Conservation (phyloP, 2,113 vertebrate genomes). For the Dicaeum eximium region DNA sequence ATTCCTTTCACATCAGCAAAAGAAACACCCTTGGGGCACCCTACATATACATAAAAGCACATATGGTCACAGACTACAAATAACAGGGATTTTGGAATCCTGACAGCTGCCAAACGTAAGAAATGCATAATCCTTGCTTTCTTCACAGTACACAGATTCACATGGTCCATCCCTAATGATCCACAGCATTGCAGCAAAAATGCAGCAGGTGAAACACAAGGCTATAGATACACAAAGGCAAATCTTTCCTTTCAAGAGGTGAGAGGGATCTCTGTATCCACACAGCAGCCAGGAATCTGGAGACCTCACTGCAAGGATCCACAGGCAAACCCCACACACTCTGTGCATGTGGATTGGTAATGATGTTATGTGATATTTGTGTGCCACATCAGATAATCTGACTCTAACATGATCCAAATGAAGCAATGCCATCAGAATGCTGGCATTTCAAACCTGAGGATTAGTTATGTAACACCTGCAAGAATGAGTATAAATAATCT, state of each 20-base stretch:
- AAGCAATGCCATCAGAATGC: neutral
- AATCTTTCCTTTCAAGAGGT: neutral
- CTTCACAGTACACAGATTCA: neutral
- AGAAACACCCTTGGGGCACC: neutral
- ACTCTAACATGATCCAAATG: neutral
- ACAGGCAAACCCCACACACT: neutral
- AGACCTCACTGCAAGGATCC: neutral
- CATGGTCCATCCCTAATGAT: neutral
- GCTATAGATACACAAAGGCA: neutral
- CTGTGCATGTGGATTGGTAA: fast-evolving
- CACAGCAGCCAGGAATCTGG: neutral
- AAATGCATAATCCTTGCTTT: neutral
- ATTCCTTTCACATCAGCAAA: neutral
- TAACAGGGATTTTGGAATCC: neutral
- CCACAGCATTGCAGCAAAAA: neutral
- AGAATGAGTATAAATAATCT: neutral
- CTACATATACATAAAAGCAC: neutral
- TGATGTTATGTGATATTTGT: no score
- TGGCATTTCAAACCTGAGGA: neutral
- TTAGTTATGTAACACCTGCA: neutral
- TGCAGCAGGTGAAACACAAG: neutral
- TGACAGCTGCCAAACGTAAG: neutral
- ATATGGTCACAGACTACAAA: neutral
- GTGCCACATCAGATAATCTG: neutral
- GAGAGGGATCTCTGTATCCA: neutral